Conservation (phyloP, 2,888 invertebrate genomes). For the Unio delphinus region DNA sequence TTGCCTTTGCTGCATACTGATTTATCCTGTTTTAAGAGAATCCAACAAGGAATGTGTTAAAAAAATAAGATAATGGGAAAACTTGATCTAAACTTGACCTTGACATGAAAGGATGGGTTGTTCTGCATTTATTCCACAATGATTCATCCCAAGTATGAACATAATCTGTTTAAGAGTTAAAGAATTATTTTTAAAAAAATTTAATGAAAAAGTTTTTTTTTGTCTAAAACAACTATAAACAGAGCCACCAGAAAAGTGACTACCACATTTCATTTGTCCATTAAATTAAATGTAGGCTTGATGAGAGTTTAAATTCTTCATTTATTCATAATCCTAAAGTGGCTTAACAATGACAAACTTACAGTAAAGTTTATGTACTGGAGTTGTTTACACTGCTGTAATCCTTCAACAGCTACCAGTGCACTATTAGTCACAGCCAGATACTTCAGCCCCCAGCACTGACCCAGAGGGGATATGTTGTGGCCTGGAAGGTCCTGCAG, state of each 20-base stretch:
- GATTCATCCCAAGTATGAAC: too few species aligned
- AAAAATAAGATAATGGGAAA: too few species aligned
- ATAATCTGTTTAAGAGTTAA: too few species aligned
- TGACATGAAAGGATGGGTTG: too few species aligned
- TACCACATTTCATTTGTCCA: too few species aligned
- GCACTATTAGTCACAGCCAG: slow-evolving; percentile 59
- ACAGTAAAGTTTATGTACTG: slow-evolving; percentile 63
- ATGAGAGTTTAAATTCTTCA: neutral
- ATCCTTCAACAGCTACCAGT: slow-evolving; percentile 60
- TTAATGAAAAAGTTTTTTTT: too few species aligned
- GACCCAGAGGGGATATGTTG: slow-evolving; percentile 54
- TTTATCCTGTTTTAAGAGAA: neutral
- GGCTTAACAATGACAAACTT: slow-evolving; percentile 3
- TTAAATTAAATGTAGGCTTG: neutral
- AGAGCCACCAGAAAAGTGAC: too few species aligned
- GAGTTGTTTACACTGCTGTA: slow-evolving; percentile 59
- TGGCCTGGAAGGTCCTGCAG: slow-evolving; percentile 63
- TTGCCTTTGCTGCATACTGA: too few species aligned
- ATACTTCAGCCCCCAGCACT: slow-evolving; percentile 59
- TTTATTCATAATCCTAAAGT: neutral
- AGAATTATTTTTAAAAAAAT: too few species aligned
- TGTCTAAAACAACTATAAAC: too few species aligned
- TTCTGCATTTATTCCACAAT: too few species aligned
- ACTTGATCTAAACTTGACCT: too few species aligned
- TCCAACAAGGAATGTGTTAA: neutral